Conservation (phyloP, 2,888 invertebrate species). For the Chouioia cunea region DNA sequence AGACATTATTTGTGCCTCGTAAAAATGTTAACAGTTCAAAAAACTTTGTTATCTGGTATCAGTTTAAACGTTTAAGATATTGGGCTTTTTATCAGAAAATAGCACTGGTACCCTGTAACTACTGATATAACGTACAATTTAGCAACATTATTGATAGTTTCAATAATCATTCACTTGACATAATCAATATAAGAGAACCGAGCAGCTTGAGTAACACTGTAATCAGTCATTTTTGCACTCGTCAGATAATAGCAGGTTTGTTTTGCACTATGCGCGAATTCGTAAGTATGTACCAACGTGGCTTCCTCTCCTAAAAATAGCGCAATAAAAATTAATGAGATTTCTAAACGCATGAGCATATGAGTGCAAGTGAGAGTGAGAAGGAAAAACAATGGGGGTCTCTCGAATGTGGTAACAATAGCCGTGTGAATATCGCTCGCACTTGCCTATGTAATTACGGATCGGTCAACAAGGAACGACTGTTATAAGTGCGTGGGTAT, state of each 20-base stretch:
- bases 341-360: conserved; percentile 13
- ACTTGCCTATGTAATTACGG: conserved; percentile 35
- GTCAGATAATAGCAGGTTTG: conserved; percentile 35
- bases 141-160: too few species aligned
- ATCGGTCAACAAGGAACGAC: conserved; percentile 13
- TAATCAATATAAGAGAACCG: too few species aligned
- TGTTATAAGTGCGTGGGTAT: conserved; percentile 27
- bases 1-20: too few species aligned
- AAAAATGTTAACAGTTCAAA: too few species aligned
- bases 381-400: conserved; percentile 27
- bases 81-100: too few species aligned
- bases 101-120: too few species aligned
- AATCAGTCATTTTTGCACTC: conserved; percentile 27
- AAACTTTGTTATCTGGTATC: too few species aligned
- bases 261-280: conserved; percentile 25
- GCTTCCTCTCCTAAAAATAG: conserved; percentile 26
- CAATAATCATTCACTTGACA: too few species aligned
- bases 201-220: background rate
- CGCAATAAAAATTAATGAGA: conserved; percentile 42
- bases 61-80: too few species aligned
- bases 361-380: background rate
- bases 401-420: conserved; percentile 24
- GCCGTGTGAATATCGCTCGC: conserved; percentile 27
- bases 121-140: too few species aligned
- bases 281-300: conserved; percentile 8